phyloP scores from a whole-genome alignment of 1,140 invertebrate species.

The Drosophila pectinifera region DNA sequence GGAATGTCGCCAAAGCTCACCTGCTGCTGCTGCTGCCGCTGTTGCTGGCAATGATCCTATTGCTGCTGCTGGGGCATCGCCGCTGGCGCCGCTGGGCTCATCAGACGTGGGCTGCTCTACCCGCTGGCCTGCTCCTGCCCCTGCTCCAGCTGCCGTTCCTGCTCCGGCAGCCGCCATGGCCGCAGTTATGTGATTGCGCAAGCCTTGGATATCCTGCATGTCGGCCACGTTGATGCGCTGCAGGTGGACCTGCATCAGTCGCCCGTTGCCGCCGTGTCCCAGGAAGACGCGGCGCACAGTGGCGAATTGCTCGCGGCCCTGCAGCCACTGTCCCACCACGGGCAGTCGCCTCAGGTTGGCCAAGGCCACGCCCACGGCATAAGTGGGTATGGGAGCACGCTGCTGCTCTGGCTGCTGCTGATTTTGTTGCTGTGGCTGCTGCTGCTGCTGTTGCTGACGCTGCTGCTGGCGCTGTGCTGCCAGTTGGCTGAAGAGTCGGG shows the following conservation, averaged over 20 bases:
- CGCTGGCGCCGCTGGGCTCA: conserved; percentile 14
- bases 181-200: conserved; percentile 42
- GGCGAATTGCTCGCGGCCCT: conserved; percentile 56
- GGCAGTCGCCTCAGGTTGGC: conserved; percentile 60
- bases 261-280: conserved; percentile 55
- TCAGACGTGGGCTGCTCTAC: neutral
- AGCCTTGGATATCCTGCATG: conserved; percentile 51
- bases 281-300: conserved; percentile 65
- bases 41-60: conserved; percentile 11
- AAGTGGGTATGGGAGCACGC: conserved; percentile 44
- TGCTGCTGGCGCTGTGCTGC: conserved; percentile 68
- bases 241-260: conserved; percentile 64
- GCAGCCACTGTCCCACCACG: conserved; percentile 58
- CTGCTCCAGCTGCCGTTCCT: conserved; percentile 7
- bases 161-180: conserved; percentile 32
- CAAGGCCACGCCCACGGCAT: conserved; percentile 45
- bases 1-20: conserved; percentile 44
- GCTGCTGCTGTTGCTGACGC: conserved; percentile 14
- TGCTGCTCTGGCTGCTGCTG: conserved; percentile 39
- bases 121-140: conserved; percentile 11
- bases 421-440: neutral
- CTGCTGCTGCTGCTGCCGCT: conserved; percentile 15
- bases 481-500: conserved; percentile 58
- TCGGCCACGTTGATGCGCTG: conserved; percentile 67
- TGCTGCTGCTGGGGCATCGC: conserved; percentile 7